Evolutionary conservation across 2,888 invertebrate genomes (phyloP).

Genomic region (Pemphredon lugubris): DNA sequence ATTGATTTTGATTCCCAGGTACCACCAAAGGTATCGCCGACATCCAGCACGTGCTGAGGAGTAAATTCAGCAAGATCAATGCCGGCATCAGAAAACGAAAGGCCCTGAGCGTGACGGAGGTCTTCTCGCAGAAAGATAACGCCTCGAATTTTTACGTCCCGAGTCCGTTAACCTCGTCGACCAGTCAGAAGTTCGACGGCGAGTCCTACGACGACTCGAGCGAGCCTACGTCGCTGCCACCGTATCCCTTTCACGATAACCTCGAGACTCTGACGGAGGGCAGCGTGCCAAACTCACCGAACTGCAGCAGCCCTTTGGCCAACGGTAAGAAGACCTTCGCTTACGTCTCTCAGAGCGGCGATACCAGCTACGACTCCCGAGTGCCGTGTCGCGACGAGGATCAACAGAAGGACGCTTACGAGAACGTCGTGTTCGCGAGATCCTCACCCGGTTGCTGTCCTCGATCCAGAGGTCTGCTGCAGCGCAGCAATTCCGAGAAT

Average conservation of each 20-base stretch:
- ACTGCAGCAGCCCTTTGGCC: constrained; percentile 57
- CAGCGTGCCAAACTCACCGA: constrained; percentile 76
- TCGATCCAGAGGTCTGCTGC: constrained; percentile 58
- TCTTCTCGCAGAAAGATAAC: constrained; percentile 80
- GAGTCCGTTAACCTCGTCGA: constrained; percentile 81
- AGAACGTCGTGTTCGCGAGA: constrained; percentile 57
- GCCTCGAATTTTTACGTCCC: constrained; percentile 86
- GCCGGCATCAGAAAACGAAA: constrained; percentile 86
- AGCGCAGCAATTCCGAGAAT: constrained; percentile 74
- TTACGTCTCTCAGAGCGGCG: constrained; percentile 59
- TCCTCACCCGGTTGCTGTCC: constrained; percentile 51
- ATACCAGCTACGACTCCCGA: constrained; percentile 34
- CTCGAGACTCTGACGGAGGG: constrained; percentile 80
- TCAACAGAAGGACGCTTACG: constrained; percentile 62
- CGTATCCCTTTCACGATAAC: constrained; percentile 78
- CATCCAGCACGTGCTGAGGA: constrained; percentile 83
- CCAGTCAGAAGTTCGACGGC: constrained; percentile 68
- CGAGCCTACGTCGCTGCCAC: constrained; percentile 81
- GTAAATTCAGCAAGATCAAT: constrained; percentile 87
- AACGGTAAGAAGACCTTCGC: constrained; percentile 57
- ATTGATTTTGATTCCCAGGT: no score
- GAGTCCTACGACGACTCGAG: constrained; percentile 60
- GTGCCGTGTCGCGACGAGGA: constrained; percentile 28
- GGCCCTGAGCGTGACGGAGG: constrained; percentile 87
- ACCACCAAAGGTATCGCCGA: constrained; percentile 85